Evolutionary conservation across 2,888 invertebrate genomes (phyloP), one percentile per base, ranked within the genome.

Genomic region (Caenorhabditis sp.): DNA sequence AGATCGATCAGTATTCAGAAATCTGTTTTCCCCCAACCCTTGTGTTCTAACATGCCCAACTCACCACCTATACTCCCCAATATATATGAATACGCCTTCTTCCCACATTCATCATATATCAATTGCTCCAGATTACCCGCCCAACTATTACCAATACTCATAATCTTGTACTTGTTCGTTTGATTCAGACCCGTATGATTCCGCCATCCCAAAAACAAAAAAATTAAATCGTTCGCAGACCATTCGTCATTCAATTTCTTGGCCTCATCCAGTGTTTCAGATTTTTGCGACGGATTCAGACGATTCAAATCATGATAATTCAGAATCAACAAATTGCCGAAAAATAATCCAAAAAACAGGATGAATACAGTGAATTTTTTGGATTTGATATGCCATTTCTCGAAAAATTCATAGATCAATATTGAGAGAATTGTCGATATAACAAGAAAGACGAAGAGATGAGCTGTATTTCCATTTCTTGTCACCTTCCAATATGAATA

Each of bases 101-200:
- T 23, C 36, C 58, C 26, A 56, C 70, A 70, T 52, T 65, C 66
- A 52, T 77, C 67, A 53, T 73, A 58, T 20, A 74, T 56, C 66
- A 77, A 43, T 25, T 66, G 50, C 8, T 50, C 67, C 57, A 67
- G 60, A 38, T 77, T 77, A n/a, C 56, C 21, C 5, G 69, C 62
- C 26, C 63, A 70, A 64, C 77, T 77, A 59, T 78, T 78, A 17
- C 78, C 78, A n/a, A 78, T 63, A 12, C 76, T 58, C 3, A 64
- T 23, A 4, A 72, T 63, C 43, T 54, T 64, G 17, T 54, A 7
- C 5, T 4, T 31, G 31, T 43, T 43, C 43, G 8, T 2, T 12
- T 7, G 43, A 3, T 43, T 17, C 3, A 43, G 43, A 43, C 43
- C 43, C 12, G 43, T 43, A 2, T 43, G 12, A 43, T 43, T 31